Evolutionary conservation across 2,113 vertebrate species (phyloP).

Genomic region (Nerophis ophidion): DNA sequence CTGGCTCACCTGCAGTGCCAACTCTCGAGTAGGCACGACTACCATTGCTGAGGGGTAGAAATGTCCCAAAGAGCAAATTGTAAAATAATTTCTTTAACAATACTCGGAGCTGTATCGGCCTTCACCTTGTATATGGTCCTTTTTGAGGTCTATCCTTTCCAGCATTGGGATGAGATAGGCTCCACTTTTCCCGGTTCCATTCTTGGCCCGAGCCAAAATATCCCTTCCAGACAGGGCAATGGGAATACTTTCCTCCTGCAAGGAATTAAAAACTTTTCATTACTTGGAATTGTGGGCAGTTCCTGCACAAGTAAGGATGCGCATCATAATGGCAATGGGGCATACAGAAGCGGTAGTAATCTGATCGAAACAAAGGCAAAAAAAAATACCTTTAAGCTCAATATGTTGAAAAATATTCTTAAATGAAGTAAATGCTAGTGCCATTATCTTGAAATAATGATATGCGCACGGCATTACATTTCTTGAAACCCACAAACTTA

Average conservation of each 20-base stretch:
- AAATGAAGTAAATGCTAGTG: too few species aligned
- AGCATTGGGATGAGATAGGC: constrained; percentile 77
- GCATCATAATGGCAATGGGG: too few species aligned
- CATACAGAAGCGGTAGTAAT: too few species aligned
- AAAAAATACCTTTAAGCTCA: too few species aligned
- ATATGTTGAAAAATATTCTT: too few species aligned
- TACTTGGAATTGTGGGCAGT: too few species aligned
- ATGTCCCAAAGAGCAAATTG: background rate
- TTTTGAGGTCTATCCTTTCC: constrained; percentile 77
- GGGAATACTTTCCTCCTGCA: constrained; percentile 78
- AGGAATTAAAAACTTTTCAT: background rate
- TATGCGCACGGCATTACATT: too few species aligned
- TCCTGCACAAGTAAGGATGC: too few species aligned
- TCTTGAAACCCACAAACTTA: too few species aligned
- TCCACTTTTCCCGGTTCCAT: constrained; percentile 76
- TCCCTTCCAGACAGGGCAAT: constrained; percentile 76
- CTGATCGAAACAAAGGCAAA: too few species aligned
- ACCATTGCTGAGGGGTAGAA: constrained; percentile 59
- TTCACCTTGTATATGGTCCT: constrained; percentile 74
- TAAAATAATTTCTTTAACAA: background rate
- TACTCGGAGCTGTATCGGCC: background rate
- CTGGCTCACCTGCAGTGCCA: constrained; percentile 77
- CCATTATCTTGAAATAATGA: too few species aligned
- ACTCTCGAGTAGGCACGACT: constrained; percentile 75
- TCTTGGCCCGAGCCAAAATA: constrained; percentile 75